Conservation (phyloP, 2,888 invertebrate species). For the Pseudolycoriella hygida region DNA sequence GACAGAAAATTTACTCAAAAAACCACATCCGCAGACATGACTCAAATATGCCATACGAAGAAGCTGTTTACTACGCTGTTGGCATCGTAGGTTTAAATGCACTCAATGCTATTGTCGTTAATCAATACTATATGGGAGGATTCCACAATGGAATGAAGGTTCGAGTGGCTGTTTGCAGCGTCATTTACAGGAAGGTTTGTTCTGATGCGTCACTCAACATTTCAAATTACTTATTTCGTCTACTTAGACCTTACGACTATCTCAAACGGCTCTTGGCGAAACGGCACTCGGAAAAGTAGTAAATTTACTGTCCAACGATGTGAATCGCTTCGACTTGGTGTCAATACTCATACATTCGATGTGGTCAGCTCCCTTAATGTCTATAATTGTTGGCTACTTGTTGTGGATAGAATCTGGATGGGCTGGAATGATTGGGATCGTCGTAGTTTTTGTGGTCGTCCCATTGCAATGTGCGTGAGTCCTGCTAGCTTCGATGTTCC, state of each 20-base stretch:
- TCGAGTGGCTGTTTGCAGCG: slow-evolving; percentile 61
- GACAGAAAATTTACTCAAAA: slow-evolving; percentile 18
- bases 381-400: slow-evolving; percentile 48
- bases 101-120: slow-evolving; percentile 29
- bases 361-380: slow-evolving; percentile 58
- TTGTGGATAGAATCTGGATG: slow-evolving; percentile 48
- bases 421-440: slow-evolving; percentile 49
- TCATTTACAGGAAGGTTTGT: slow-evolving; percentile 82
- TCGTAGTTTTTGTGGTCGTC: slow-evolving; percentile 47
- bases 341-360: slow-evolving; percentile 57
- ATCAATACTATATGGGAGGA: slow-evolving; percentile 43
- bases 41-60: slow-evolving; percentile 24
- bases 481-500: background rate
- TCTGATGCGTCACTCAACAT: no score
- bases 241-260: slow-evolving; percentile 37
- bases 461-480: slow-evolving; percentile 56
- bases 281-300: slow-evolving; percentile 78
- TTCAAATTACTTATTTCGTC: background rate
- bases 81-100: slow-evolving; percentile 24
- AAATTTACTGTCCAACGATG: slow-evolving; percentile 75
- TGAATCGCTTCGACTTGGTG: slow-evolving; percentile 64
- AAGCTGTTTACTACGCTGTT: slow-evolving; percentile 39
- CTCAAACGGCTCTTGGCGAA: slow-evolving; percentile 52
- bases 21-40: slow-evolving; percentile 26
- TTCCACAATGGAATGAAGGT: slow-evolving; percentile 68